A percentile compares a stretch with the other conserved stretches of the same genome.
Evolutionary conservation across 2,888 invertebrate genomes (phyloP).

Genomic region (Dryobotodes eremita): DNA sequence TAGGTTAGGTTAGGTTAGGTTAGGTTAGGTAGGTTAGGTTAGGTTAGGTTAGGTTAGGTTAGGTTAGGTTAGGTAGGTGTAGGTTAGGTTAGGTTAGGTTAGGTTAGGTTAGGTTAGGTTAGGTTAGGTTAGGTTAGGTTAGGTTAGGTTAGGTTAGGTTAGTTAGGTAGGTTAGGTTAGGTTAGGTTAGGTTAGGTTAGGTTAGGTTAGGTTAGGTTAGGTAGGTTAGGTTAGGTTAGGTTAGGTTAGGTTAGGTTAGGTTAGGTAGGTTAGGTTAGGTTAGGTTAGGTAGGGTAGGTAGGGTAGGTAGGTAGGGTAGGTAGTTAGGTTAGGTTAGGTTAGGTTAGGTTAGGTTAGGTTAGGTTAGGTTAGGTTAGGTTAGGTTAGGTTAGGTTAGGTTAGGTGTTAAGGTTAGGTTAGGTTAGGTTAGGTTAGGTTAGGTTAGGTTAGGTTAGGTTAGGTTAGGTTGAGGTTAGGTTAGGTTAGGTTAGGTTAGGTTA

Average conservation of each 20-base stretch:
- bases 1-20: constrained; percentile 33
- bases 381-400: constrained; percentile 56
- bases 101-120: constrained; percentile 38
- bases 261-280: constrained; percentile 55
- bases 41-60: constrained; percentile 47
- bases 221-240: constrained; percentile 57
- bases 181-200: constrained; percentile 58
- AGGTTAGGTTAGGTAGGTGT: constrained; percentile 45
- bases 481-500: constrained; percentile 56
- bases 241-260: constrained; percentile 51
- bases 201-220: constrained; percentile 41
- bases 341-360: constrained; percentile 40
- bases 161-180: constrained; percentile 55
- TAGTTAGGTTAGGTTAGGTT: constrained; percentile 55
- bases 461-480: constrained; percentile 56
- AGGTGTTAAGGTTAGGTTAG: constrained; percentile 47
- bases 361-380: constrained; percentile 57
- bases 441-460: constrained; percentile 48
- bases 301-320: constrained; percentile 31
- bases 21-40: constrained; percentile 42
- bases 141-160: constrained; percentile 55
- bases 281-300: constrained; percentile 40
- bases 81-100: constrained; percentile 42
- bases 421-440: constrained; percentile 54
- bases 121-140: constrained; percentile 35